Base-by-base conservation (phyloP, 2,888 invertebrate genomes). In the Mimumesa dahlbomi region DNA sequence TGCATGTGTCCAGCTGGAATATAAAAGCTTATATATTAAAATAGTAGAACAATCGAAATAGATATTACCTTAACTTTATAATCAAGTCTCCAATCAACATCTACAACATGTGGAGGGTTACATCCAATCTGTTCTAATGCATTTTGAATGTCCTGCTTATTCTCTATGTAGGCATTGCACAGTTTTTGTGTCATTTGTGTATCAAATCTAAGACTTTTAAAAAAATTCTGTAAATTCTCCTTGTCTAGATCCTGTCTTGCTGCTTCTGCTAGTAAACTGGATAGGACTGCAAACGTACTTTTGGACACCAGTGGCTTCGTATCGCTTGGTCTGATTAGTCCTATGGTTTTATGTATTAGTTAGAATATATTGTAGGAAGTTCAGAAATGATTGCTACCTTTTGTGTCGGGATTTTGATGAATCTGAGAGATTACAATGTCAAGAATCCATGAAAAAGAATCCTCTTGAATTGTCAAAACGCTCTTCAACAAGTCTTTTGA, bases 71-170 rank as follows among this genome's bases (percentile, higher is more conserved):
- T 89, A 3, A 87, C 75, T 52, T 86, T 85, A 63, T 89, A 88
- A 79, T 89, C 89, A 54, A 90, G 75, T 67, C 82, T 84, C 90
- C 90, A 90, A 50, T 86, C 82, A 3, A 87, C 79, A 64, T 89
- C 88, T 18, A 90, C 81, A 42, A 90, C 79, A 21, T 87, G 89
- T 0, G 87, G 86, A 18, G 85, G 76, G 59, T 83, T 79, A 53
- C 77, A 80, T 31, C 89, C 89, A 49, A 85, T 82, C 25, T 78
- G 68, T 69, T 85, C 84, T 38, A 89, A 75, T 1, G 77, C 77
- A 21, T 76, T 79, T 40, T 83, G 82, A 53, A 89, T 75, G 25
- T 74, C 67, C 58, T 77, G 74, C 57, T 84, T 84, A 38, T 85
- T 64, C 54, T 74, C 78, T 0, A 38, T 58, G 64, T 87, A 89